A percentile compares a stretch with the other conserved stretches of the same genome.
Evolutionary conservation across 2,797 vertebrate species (phyloP).

Genomic region (Mormyrops attenuatus): DNA sequence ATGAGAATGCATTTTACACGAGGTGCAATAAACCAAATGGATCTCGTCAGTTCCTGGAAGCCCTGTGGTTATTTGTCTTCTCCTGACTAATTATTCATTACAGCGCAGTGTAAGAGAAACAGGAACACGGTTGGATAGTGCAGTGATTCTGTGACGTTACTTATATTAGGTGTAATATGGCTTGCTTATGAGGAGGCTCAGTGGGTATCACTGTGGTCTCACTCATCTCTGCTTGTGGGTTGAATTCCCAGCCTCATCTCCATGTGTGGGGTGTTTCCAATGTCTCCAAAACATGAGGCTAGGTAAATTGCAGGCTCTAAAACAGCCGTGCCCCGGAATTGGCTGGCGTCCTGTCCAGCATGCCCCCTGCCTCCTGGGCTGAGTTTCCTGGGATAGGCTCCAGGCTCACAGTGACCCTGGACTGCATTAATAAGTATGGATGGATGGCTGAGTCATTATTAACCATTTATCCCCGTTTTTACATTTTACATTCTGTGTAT

Average conservation of each 20-base stretch:
- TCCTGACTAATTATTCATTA: conserved; percentile 70
- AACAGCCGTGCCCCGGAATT: neutral
- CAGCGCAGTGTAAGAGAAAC: conserved; percentile 52
- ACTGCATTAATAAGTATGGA: neutral
- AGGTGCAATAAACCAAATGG: conserved; percentile 69
- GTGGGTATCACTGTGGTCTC: neutral
- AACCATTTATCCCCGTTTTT: neutral
- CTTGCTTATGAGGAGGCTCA: neutral
- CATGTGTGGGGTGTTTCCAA: neutral
- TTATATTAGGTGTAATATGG: neutral
- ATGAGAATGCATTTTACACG: conserved; percentile 70
- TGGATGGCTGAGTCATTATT: neutral
- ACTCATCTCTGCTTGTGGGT: neutral
- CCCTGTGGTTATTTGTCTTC: conserved; percentile 67
- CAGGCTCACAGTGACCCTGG: neutral
- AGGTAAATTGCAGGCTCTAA: neutral
- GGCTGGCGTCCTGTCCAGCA: neutral
- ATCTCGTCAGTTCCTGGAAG: conserved; percentile 53
- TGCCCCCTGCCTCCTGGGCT: neutral
- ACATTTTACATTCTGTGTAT: neutral
- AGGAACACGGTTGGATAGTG: conserved; percentile 39
- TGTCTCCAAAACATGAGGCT: neutral
- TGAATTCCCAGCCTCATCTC: neutral
- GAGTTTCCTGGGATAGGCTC: neutral
- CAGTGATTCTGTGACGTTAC: conserved; percentile 1